Evolutionary conservation across 2,888 invertebrate genomes (phyloP), one percentile per base, ranked within the genome.

Genomic region (Papilio elwesi): DNA sequence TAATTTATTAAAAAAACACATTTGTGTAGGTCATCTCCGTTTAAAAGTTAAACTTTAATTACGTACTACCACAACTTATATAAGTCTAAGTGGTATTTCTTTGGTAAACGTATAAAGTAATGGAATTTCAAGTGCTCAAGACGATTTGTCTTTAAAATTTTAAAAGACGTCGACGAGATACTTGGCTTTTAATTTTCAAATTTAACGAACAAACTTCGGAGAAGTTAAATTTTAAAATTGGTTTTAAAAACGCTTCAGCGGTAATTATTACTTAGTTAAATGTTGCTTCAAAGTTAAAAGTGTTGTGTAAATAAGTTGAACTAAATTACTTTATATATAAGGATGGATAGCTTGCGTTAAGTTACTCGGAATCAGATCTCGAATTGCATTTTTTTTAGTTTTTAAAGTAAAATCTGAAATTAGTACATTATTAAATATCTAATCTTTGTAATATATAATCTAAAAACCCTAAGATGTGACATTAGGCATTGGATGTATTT

Each of bases 281-380:
- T 62, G 11, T 43, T 62, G 9, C 57, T 59, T 59, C n/a, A 15
- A 62, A 62, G 76, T 76, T 75, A 74, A 62, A 43, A 43, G 59
- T 57, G 26, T 43, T 43, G 59, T 83, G 85, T 85, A 86, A 87
- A 88, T 87, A 87, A 85, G 85, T 85, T 85, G 85, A 82, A 84
- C 82, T 81, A 85, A 86, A 86, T 86, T 87, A 87, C 87, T 62
- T 43, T 62, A 62, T 43, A 62, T 43, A 15, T 62, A 15, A 43
- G 10, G 13, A 11, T 43, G 43, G 43, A 62, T n/a, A 59, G 57
- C n/a, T 59, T 13, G 36, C 26, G 11, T 10, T 55, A 55, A 12
- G 26, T 55, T 26, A 1, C 9, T 36, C 36, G 38, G n/a, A 62
- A 43, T 62, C 10, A 62, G n/a, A 62, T n/a, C 7, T 43, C 43